Evolutionary conservation across 2,113 vertebrate species (phyloP).

Genomic region (Sarotherodon lohbergeri): DNA sequence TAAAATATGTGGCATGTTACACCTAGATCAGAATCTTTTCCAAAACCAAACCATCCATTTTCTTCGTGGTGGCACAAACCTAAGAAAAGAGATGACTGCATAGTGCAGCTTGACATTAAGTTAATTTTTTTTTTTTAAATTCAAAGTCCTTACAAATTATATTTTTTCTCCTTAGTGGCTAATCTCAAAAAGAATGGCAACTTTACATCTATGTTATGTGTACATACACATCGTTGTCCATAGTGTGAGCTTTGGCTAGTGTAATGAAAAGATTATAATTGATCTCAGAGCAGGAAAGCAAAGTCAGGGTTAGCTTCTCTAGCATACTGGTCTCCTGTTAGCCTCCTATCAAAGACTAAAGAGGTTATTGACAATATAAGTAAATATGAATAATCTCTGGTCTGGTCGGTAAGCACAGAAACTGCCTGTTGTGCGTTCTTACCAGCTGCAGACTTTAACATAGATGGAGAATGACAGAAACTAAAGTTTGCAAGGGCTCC

Average conservation of each 20-base stretch:
- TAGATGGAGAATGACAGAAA: neutral
- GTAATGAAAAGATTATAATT: neutral
- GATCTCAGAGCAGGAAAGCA: neutral
- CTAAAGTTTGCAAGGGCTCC: neutral
- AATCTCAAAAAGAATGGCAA: neutral
- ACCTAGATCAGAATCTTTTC: neutral
- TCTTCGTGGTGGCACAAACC: neutral
- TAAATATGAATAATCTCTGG: neutral
- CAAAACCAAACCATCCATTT: rapidly evolving
- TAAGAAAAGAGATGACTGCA: neutral
- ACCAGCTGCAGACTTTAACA: neutral
- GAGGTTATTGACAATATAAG: neutral
- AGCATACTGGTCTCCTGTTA: neutral
- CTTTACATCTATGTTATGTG: neutral
- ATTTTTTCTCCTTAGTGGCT: neutral
- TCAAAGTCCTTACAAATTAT: neutral
- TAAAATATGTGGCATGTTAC: neutral
- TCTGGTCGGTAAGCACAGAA: neutral
- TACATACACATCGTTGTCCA: neutral
- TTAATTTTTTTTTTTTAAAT: neutral
- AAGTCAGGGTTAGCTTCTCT: neutral
- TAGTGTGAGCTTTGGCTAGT: neutral
- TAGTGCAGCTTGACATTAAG: neutral
- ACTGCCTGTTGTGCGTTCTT: neutral
- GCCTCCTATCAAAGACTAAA: neutral